A percentile compares a stretch with the other conserved stretches of the same genome.
Evolutionary conservation across 2,888 invertebrate species (phyloP).

Genomic region (Cheilosia impressa): DNA sequence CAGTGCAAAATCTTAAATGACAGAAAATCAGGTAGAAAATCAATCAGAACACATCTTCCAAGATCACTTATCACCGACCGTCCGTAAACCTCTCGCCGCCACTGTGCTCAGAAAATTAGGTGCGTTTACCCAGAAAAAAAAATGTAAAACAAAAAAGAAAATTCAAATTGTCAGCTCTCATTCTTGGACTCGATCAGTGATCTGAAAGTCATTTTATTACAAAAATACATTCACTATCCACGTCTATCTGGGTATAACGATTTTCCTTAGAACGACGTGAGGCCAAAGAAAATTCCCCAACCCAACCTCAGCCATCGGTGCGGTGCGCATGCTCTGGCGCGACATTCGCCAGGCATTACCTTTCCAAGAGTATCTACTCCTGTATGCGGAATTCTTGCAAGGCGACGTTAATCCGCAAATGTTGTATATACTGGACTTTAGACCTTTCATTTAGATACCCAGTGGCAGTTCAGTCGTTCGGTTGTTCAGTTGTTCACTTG

Average conservation of each 20-base stretch:
- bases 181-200: constrained; percentile 48
- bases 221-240: constrained; percentile 20
- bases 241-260: constrained; percentile 35
- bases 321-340: constrained; percentile 49
- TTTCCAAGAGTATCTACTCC: constrained; percentile 52
- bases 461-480: constrained; percentile 25
- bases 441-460: constrained; percentile 63
- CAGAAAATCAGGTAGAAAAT: too few relatives aligned
- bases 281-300: constrained; percentile 73
- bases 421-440: constrained; percentile 64
- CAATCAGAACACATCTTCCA: background rate
- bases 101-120: constrained; percentile 12
- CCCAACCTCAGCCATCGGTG: constrained; percentile 49
- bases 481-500: constrained; percentile 11
- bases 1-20: too few relatives aligned
- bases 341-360: constrained; percentile 71
- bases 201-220: constrained; percentile 53
- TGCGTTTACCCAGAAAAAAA: constrained; percentile 27
- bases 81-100: background rate
- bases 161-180: constrained; percentile 36
- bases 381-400: constrained; percentile 55
- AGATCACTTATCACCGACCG: background rate
- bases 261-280: constrained; percentile 70
- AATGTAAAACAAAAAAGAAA: background rate
- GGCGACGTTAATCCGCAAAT: constrained; percentile 71